Evolutionary conservation across 2,797 vertebrate genomes (phyloP), one percentile per base, ranked within the genome.

Genomic region (Luscinia luscinia): DNA sequence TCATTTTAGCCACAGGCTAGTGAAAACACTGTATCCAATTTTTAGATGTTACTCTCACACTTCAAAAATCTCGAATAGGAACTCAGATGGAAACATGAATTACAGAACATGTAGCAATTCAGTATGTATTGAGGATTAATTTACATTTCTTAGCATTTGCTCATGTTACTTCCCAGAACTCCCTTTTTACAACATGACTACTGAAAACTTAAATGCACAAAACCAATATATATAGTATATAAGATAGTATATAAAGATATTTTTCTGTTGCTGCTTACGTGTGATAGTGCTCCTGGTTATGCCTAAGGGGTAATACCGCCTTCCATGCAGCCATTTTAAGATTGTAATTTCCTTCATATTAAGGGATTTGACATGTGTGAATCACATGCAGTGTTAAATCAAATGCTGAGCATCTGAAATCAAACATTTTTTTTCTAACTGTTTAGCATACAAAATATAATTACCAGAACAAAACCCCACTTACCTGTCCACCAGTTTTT

Each of bases 401-500:
- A 84, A 91, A 67, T 51, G 24, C 16, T 48, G 27, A 84, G 28
- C 49, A 74, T 16, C 40, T 34, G 46, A 90, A 93, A 93, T 26
- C 1, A 89, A 82, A 34, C 8, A 2, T 45, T 26, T 63, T 54
- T 38, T 51, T 76, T 19, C 15, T n/a, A 90, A 51, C 4, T 30
- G 28, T 67, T 92, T 55, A 70, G 46, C 38, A 59, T 23, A 40
- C 38, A 67, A 58, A 79, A 22, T 0, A 0, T 58, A 59, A 75
- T 36, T 58, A 82, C 15, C 9, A 3, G 61, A 81, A 78, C 3
- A 80, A 86, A 94, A 66, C 15, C 3, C 3, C 6, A 90, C 97
- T 95, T 96, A 99, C 99, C 98, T 98, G 97, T 99, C 99, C 3
- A 98, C 98, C 40, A 99, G 98, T 76, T 99, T 99, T 97, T 99